phyloP scores from a whole-genome alignment of 1,140 invertebrate genomes.

The Ephestia elutella region DNA sequence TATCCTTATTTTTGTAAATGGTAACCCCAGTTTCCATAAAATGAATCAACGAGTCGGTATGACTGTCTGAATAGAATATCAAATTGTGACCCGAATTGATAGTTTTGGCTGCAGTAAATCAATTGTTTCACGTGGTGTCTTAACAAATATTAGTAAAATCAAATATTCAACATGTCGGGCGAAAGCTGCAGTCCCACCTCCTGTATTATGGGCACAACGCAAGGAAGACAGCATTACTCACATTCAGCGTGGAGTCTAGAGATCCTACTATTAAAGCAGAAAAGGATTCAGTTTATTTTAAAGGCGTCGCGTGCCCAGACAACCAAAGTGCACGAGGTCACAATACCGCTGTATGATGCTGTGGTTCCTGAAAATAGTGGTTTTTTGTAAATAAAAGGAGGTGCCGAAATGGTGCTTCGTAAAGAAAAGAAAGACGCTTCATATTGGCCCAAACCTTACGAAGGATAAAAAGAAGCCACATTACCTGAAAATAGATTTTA shows the following conservation, averaged over 20 bases:
- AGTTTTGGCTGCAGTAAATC: slow-evolving; percentile 25
- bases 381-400: slow-evolving; percentile 81
- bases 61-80: slow-evolving; percentile 11
- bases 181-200: slow-evolving; percentile 79
- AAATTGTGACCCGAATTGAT: slow-evolving; percentile 22
- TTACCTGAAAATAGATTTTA: slow-evolving; percentile 98
- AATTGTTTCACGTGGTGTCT: slow-evolving; percentile 31
- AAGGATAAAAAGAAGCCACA: slow-evolving; percentile 93
- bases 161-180: slow-evolving; percentile 43
- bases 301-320: slow-evolving; percentile 87
- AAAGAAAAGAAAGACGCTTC: slow-evolving; percentile 77
- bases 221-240: slow-evolving; percentile 87
- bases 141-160: slow-evolving; percentile 9
- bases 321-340: slow-evolving; percentile 90
- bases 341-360: slow-evolving; percentile 86
- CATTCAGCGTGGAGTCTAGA: slow-evolving; percentile 92
- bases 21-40: slow-evolving; percentile 15
- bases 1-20: background rate
- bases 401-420: slow-evolving; percentile 83
- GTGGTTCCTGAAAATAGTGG: slow-evolving; percentile 86
- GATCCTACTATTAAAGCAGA: slow-evolving; percentile 83
- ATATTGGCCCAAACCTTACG: slow-evolving; percentile 91
- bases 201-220: slow-evolving; percentile 94
- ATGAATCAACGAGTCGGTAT: slow-evolving; percentile 18
- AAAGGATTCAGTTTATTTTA: slow-evolving; percentile 89